Evolutionary conservation across 2,797 vertebrate species (phyloP).

Genomic region (Vultur gryphus): DNA sequence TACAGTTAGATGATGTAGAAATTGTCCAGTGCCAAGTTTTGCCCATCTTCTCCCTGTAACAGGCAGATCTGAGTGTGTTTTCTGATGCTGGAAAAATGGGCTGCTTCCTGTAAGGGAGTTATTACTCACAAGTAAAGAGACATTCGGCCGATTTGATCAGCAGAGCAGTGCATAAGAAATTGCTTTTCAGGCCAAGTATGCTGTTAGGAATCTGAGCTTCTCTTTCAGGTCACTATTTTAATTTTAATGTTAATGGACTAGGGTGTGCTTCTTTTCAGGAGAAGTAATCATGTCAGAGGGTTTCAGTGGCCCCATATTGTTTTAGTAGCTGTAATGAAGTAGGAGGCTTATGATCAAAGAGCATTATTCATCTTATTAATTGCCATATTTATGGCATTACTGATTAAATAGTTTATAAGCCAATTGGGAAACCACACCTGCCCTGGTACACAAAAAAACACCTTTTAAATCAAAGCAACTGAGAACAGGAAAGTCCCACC

Average conservation of each 20-base stretch:
- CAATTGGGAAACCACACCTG: neutral
- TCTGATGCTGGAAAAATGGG: neutral
- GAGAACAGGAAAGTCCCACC: neutral
- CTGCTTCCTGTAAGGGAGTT: conserved; percentile 15
- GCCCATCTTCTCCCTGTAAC: neutral
- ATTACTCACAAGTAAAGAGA: neutral
- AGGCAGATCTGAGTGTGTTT: neutral
- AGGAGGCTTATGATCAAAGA: conserved; percentile 50
- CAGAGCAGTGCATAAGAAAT: conserved; percentile 41
- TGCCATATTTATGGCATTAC: conserved; percentile 10
- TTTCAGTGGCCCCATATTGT: conserved; percentile 38
- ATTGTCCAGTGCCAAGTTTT: neutral
- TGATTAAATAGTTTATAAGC: conserved; percentile 33
- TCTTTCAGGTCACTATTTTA: conserved; percentile 33
- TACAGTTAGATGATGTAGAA: neutral
- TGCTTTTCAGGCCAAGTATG: conserved; percentile 16
- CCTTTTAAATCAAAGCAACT: conserved; percentile 1
- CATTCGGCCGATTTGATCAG: conserved; percentile 32
- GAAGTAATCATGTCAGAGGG: conserved; percentile 16
- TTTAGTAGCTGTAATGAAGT: conserved; percentile 1
- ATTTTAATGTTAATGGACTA: neutral
- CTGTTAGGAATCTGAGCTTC: conserved; percentile 10
- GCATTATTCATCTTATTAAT: conserved; percentile 13
- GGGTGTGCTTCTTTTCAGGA: neutral
- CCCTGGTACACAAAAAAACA: neutral